Conservation (phyloP, 2,797 vertebrate genomes). For the Luscinia luscinia region DNA sequence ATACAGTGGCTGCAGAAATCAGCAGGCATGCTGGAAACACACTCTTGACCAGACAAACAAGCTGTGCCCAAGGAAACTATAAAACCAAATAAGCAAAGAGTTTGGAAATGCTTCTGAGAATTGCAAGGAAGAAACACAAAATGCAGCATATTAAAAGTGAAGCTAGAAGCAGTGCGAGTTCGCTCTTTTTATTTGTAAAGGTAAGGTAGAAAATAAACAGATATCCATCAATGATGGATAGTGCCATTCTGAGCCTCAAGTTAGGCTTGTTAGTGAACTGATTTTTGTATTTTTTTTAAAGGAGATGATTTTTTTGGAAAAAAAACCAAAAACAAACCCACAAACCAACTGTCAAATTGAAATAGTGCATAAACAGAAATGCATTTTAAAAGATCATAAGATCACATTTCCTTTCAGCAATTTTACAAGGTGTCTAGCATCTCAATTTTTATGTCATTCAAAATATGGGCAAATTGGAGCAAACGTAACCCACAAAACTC, state of each 20-base stretch:
- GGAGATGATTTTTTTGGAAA: neutral
- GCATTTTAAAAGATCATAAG: neutral
- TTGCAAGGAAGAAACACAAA: neutral
- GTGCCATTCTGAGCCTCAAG: neutral
- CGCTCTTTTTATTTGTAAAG: neutral
- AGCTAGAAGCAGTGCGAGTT: neutral
- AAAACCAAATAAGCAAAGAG: neutral
- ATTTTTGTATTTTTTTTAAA: neutral
- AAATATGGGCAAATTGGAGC: neutral
- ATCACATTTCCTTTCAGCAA: neutral
- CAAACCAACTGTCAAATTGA: neutral
- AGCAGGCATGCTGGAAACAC: neutral
- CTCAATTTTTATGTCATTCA: neutral
- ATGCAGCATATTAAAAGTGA: neutral
- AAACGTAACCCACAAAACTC: neutral
- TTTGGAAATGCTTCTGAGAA: constrained; percentile 10
- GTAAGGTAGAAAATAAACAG: neutral
- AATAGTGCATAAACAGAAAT: neutral
- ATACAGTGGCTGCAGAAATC: neutral
- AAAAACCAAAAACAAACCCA: too few species aligned
- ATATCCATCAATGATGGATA: neutral
- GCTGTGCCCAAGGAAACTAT: neutral
- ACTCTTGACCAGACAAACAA: neutral
- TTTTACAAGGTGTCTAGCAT: neutral
- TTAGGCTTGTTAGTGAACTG: neutral